Evolutionary conservation across 1,140 invertebrate species (phyloP), one percentile per base, ranked within the genome.

Genomic region (Tetragonula clypearis): DNA sequence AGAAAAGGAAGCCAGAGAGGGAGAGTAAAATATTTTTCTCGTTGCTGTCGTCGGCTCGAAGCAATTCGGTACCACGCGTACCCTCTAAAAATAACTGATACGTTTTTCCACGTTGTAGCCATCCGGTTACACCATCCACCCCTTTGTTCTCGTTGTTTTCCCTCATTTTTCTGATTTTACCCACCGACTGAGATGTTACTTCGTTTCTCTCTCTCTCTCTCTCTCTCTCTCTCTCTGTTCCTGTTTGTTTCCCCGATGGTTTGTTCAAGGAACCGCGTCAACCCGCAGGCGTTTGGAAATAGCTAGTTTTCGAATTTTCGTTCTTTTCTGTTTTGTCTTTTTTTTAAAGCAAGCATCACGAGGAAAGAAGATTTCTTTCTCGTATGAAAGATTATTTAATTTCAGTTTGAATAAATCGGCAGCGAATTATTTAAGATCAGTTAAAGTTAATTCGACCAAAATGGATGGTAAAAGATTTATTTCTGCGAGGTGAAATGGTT

Each of bases 31-130:
- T 41, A 74, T 73, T 41, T 76, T 71, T 80, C 41, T 58, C n/a
- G 14, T 35, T 49, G 35, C 35, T 49, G 17, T 56, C 19, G 53
- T 9, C 26, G 9, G 41, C 56, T 79, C 41, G 56, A 41, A 69
- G 60, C 62, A n/a, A 69, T 76, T 62, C 58, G 21, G 21, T 41
- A 35, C 15, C 26, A 76, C 58, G 21, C 53, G 60, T 41, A 23
- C 21, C 30, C 21, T 68, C 49, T 56, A 8, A 82, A 82, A 55
- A 68, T 82, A 75, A 68, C 73, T 68, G 72, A 75, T 79, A 83
- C 80, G 71, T 21, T 80, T 81, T 79, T 81, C 72, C 60, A 53
- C 66, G 56, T 60, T 68, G 69, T 78, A 66, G 66, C 65, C 55
- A 68, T n/a, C 19, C 19, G 23, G 69, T n/a, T 72, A 53, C 23